phyloP scores from a whole-genome alignment of 2,888 invertebrate species.

The Cotesia congregata region DNA sequence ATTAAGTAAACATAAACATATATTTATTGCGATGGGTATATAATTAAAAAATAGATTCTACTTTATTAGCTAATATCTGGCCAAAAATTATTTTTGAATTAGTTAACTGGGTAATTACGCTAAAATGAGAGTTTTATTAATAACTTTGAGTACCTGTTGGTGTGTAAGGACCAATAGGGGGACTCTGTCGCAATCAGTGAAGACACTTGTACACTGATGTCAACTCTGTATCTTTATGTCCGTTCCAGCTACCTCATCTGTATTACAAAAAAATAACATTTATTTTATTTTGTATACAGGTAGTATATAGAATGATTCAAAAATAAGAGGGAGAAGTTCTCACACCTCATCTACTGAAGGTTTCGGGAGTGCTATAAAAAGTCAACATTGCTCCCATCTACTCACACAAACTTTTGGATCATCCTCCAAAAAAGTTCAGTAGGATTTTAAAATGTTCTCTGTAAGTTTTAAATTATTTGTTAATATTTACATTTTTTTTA shows the following conservation, averaged over 20 bases:
- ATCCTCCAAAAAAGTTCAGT: constrained; percentile 26
- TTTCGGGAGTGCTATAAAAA: constrained; percentile 48
- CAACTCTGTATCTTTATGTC: neutral
- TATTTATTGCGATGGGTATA: neutral
- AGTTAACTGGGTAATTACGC: neutral
- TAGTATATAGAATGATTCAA: constrained; percentile 24
- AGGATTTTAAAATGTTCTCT: neutral
- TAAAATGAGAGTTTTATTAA: neutral
- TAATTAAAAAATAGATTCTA: too few relatives aligned
- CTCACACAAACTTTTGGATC: constrained; percentile 24
- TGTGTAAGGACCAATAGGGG: neutral
- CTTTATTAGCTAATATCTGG: too few relatives aligned
- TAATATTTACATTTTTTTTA: neutral
- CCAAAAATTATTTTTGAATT: neutral
- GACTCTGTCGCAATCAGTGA: neutral
- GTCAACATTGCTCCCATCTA: constrained; percentile 32
- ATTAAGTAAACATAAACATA: constrained; percentile 3
- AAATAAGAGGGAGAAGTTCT: constrained; percentile 43
- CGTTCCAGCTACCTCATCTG: neutral
- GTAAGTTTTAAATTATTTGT: neutral
- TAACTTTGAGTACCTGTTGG: neutral
- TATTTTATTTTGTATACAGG: neutral
- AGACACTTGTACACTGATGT: neutral
- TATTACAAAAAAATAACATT: neutral
- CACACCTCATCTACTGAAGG: constrained; percentile 31